Conservation (phyloP, 1,140 invertebrate genomes). For the Limonius californicus region DNA sequence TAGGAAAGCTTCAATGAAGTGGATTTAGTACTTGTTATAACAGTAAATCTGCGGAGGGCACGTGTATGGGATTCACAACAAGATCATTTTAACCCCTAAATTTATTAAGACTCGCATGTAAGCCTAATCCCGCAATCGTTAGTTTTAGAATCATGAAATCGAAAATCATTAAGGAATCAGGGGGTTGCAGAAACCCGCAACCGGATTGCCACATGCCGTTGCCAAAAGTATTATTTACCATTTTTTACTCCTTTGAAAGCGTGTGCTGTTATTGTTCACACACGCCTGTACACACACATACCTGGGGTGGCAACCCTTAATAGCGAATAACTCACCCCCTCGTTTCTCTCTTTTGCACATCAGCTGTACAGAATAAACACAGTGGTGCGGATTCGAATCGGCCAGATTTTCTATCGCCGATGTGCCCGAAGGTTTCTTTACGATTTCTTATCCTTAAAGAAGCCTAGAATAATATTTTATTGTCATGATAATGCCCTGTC, state of each 20-base stretch:
- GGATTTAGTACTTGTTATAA: no score
- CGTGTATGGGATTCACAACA: no score
- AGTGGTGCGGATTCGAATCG: background rate
- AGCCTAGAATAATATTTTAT: conserved; percentile 37
- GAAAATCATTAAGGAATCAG: background rate
- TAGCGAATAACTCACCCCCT: conserved; percentile 29
- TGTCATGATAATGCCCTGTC: conserved; percentile 29
- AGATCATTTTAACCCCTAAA: no score
- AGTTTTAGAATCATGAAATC: background rate
- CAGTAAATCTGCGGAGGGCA: no score
- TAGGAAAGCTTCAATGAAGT: no score
- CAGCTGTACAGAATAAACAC: conserved; percentile 36
- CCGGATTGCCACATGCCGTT: conserved; percentile 31
- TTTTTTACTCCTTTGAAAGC: conserved; percentile 39
- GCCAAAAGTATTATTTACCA: conserved; percentile 37
- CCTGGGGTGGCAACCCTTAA: conserved; percentile 38
- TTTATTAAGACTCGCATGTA: no score
- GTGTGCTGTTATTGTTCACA: conserved; percentile 38
- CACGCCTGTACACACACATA: conserved; percentile 33
- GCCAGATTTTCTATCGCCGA: background rate
- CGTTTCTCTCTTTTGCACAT: conserved; percentile 29
- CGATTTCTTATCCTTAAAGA: conserved; percentile 27
- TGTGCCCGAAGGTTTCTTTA: conserved; percentile 25
- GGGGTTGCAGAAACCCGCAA: background rate
- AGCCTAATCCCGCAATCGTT: no score